Percentiles rank a stretch among this genome's conserved stretches.
Evolutionary conservation across 2,888 invertebrate genomes (phyloP).

Genomic region (Dioctria linearis): DNA sequence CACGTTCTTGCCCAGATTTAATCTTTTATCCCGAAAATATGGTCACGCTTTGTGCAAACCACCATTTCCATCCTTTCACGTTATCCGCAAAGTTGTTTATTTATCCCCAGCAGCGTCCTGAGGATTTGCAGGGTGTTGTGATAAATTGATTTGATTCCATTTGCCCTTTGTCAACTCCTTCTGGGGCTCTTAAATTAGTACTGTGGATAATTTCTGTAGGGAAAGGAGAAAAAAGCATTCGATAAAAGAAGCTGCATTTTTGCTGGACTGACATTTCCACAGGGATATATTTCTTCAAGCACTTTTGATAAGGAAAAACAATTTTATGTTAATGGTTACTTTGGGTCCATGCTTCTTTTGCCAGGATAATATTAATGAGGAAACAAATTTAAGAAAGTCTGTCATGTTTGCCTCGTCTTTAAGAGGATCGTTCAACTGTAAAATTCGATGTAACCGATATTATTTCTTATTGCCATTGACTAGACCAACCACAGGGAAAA

Average conservation of each 20-base stretch:
- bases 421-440: too few relatives aligned
- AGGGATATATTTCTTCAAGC: not conserved
- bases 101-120: conserved; percentile 29
- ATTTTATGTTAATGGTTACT: not conserved
- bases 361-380: not conserved
- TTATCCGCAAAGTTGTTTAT: conserved; percentile 41
- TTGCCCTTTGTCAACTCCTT: conserved; percentile 38
- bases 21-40: conserved; percentile 46
- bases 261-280: not conserved
- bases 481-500: too few relatives aligned
- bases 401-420: too few relatives aligned
- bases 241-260: not conserved
- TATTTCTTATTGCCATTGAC: too few relatives aligned
- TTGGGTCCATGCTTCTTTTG: not conserved
- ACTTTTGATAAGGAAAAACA: not conserved
- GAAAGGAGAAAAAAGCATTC: not conserved
- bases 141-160: conserved; percentile 49
- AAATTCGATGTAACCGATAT: too few relatives aligned
- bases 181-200: conserved; percentile 33
- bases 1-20: conserved; percentile 27
- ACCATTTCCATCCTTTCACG: not conserved
- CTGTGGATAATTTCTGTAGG: conserved; percentile 3
- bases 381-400: too few relatives aligned
- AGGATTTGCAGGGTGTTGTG: conserved; percentile 39
- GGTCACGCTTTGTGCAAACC: conserved; percentile 11